Evolutionary conservation across 2,888 invertebrate species (phyloP).

Genomic region (Lampropteryx suffumata): DNA sequence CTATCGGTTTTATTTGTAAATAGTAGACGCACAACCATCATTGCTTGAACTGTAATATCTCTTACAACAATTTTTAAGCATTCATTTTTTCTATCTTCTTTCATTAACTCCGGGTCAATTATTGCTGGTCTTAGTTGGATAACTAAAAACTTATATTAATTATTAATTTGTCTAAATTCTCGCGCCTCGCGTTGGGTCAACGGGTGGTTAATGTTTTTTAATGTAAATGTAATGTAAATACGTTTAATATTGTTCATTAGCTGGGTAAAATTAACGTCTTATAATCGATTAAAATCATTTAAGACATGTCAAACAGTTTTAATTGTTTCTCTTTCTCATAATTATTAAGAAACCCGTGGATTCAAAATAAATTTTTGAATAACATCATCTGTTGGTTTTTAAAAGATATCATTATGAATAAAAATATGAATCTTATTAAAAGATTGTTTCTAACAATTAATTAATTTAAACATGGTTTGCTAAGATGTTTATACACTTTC

Average conservation of each 20-base stretch:
- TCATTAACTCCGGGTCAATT: slow-evolving; percentile 20
- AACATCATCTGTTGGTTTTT: slow-evolving; percentile 16
- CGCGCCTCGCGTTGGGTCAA: slow-evolving; percentile 44
- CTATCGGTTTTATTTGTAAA: slow-evolving; percentile 48
- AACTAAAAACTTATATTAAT: slow-evolving; percentile 4
- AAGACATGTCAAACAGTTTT: slow-evolving; percentile 28
- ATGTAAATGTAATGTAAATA: slow-evolving; percentile 34
- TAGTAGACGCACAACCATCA: slow-evolving; percentile 4
- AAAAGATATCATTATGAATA: slow-evolving; percentile 3
- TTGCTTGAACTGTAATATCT: neutral
- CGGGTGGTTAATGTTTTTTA: slow-evolving; percentile 38
- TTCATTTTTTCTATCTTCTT: neutral
- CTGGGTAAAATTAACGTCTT: slow-evolving; percentile 27
- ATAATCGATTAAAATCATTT: slow-evolving; percentile 33
- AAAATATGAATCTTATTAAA: slow-evolving; percentile 7
- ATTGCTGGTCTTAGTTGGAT: slow-evolving; percentile 35
- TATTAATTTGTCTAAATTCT: slow-evolving; percentile 63
- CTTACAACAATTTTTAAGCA: neutral
- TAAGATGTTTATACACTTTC: too few species aligned
- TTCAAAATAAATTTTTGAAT: slow-evolving; percentile 25
- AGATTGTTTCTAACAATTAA: too few species aligned
- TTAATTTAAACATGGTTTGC: too few species aligned
- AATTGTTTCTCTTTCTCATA: slow-evolving; percentile 33
- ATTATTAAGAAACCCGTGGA: slow-evolving; percentile 21
- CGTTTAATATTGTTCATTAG: slow-evolving; percentile 24